Base-by-base conservation (phyloP, 2,113 vertebrate species). In the Oceanodroma tethys region DNA sequence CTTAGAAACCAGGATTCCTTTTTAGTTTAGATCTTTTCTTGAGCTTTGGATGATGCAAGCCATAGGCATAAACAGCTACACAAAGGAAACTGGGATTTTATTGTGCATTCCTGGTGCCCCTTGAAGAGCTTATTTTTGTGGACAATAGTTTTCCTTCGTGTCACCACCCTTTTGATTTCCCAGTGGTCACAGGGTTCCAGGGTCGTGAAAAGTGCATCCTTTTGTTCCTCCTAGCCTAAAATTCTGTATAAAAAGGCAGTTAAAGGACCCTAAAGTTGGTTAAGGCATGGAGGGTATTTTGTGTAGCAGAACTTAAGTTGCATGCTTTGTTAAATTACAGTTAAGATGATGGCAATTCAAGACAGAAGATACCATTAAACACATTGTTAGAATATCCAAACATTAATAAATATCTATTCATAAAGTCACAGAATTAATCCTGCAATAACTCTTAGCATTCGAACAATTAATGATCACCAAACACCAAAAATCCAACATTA, bases 191-290 rank as follows among this genome's bases (percentile, higher is more conserved):
- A 95, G 95, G 94, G 96, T 95, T 96, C 96, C 93, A 97, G 93
- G 98, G 97, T 98, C 96, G 83, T 86, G 91, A 95, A 97, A 97
- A 98, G 98, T 97, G 93, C 97, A 97, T 94, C 93, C 93, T 93
- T 97, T 97, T 97, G 94, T 97, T 86, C 63, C 81, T 81, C 73
- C 60, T 34, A 92, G 91, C 88, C 90, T 95, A 96, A 95, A 95
- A 93, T 95, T 96, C 92, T 59, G 16, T 90, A 63, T 88, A 81
- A 96, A 95, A 97, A 92, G 70, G 63, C 78, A 47, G 83, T 58
- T 74, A 93, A 97, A 93, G 63, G 86, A 93, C 67, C 72, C 79
- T 94, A 88, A 95, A 95, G 90, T 91, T 95, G 81, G 91, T 82
- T 43, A 93, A 95, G 56, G 42, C 75, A 63, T 5, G 42, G 74